A percentile compares a stretch with the other conserved stretches of the same genome.
These are phyloP conservation scores for Drosophila repleta DNA, from an alignment of 1,140 invertebrate species.

Conservation along the genomic window DNA sequence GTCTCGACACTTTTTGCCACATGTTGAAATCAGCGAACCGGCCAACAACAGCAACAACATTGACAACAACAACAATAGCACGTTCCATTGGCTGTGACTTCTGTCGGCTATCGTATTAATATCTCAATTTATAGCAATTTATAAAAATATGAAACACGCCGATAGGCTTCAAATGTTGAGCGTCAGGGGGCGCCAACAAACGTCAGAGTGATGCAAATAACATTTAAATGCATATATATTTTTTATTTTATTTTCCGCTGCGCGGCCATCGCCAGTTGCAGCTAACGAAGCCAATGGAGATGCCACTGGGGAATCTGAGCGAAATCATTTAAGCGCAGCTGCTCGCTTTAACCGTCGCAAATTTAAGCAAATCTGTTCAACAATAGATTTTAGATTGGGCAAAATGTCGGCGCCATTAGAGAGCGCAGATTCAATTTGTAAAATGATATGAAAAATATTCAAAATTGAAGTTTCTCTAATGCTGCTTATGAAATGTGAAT, in stretches of 20 bases:
- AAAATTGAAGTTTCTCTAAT: too few species aligned
- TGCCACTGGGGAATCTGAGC: constrained; percentile 27
- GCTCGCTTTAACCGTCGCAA: constrained; percentile 29
- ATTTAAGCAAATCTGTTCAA: neutral
- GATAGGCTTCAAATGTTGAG: constrained; percentile 30
- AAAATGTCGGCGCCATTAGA: too few species aligned
- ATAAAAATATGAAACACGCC: constrained; percentile 80
- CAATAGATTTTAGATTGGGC: constrained; percentile 10
- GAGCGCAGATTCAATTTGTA: too few species aligned
- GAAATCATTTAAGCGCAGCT: constrained; percentile 46
- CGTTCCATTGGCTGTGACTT: constrained; percentile 53
- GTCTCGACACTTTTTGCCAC: constrained; percentile 72
- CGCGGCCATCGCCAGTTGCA: constrained; percentile 30
- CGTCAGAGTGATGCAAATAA: constrained; percentile 57
- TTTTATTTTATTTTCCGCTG: constrained; percentile 15
- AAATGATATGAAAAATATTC: too few species aligned
- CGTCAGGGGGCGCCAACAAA: constrained; percentile 19
- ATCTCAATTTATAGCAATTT: constrained; percentile 82
- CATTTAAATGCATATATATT: constrained; percentile 64
- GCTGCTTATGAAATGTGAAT: neutral
- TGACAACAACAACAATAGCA: constrained; percentile 14
- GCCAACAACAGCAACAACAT: constrained; percentile 39
- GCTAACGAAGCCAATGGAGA: constrained; percentile 58
- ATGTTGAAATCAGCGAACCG: constrained; percentile 68
- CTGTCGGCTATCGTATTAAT: constrained; percentile 79